Percentiles rank a stretch among this genome's conserved stretches.
Evolutionary conservation across 2,797 vertebrate species (phyloP).

Genomic region (Labroides dimidiatus): DNA sequence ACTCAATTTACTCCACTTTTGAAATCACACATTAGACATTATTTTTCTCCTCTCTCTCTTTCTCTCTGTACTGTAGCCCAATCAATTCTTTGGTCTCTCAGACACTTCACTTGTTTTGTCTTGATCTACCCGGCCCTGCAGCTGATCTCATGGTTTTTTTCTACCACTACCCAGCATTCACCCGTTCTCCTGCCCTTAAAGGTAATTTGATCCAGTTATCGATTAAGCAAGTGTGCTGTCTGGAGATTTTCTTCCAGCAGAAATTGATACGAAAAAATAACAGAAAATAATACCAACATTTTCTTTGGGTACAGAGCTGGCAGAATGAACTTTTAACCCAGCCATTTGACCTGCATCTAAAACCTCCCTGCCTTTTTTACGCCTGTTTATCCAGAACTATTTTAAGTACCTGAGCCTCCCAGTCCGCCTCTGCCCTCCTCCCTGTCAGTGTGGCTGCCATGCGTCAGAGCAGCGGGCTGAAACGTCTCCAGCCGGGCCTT

Average conservation of each 20-base stretch:
- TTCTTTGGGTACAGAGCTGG: conserved; percentile 4
- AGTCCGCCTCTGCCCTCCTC: conserved; percentile 64
- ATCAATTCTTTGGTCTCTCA: conserved; percentile 26
- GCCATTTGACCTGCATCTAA: conserved; percentile 1
- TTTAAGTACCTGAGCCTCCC: conserved; percentile 54
- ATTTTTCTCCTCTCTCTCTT: neutral
- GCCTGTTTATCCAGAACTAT: conserved; percentile 46
- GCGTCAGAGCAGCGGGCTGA: conserved; percentile 70
- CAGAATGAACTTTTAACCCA: neutral
- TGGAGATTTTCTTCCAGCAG: neutral
- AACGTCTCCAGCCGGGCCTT: conserved; percentile 81
- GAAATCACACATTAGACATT: conserved; percentile 12
- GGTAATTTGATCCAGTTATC: conserved; percentile 11
- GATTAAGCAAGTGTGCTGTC: neutral
- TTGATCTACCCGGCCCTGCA: neutral
- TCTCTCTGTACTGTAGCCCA: conserved; percentile 1
- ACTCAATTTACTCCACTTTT: conserved; percentile 18
- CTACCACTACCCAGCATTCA: neutral
- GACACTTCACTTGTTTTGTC: conserved; percentile 8
- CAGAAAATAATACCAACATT: neutral
- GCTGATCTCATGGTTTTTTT: neutral
- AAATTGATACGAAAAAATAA: conserved; percentile 3
- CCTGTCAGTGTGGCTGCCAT: conserved; percentile 69
- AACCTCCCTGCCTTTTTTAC: conserved; percentile 37
- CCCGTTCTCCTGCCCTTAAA: neutral